A percentile compares a stretch with the other conserved stretches of the same genome.
These are phyloP conservation scores for Cylloceria caligata DNA, from an alignment of 2,888 invertebrate species.

Conservation along the genomic window DNA sequence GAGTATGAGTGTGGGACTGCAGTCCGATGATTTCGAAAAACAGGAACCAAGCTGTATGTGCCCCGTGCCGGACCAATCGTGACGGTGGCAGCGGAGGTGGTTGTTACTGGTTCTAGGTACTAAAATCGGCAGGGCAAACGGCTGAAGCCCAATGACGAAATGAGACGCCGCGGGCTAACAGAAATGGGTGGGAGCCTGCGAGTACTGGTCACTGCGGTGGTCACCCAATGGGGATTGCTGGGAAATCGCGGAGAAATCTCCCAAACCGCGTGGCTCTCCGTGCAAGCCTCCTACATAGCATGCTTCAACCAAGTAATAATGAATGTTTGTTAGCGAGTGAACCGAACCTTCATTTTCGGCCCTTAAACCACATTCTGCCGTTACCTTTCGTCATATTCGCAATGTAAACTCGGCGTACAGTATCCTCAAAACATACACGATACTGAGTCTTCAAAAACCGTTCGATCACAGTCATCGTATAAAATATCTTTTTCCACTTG, in stretches of 20 bases:
- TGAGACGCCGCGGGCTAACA: constrained; percentile 69
- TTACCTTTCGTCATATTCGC: constrained; percentile 13
- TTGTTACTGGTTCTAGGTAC: constrained; percentile 44
- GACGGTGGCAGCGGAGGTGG: constrained; percentile 39
- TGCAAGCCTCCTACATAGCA: constrained; percentile 21
- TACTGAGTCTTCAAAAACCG: not conserved
- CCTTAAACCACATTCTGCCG: constrained; percentile 45
- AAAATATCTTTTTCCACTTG: not conserved
- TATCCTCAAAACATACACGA: constrained; percentile 17
- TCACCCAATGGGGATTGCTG: constrained; percentile 66
- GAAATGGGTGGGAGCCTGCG: constrained; percentile 49
- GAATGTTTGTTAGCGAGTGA: constrained; percentile 78
- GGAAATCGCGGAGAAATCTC: constrained; percentile 39
- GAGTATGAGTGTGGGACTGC: constrained; percentile 34
- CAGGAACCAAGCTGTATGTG: constrained; percentile 66
- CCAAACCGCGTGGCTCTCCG: constrained; percentile 38
- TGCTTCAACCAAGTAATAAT: constrained; percentile 75
- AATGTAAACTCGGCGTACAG: constrained; percentile 14
- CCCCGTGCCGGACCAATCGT: constrained; percentile 73
- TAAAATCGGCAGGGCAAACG: constrained; percentile 62
- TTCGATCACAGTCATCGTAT: not conserved
- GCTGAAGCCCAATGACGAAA: constrained; percentile 77
- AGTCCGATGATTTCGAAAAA: constrained; percentile 79
- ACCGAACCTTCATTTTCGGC: constrained; percentile 77
- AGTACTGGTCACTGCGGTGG: constrained; percentile 70